Evolutionary conservation across 2,797 vertebrate species (phyloP).

Genomic region (Liasis olivaceus): DNA sequence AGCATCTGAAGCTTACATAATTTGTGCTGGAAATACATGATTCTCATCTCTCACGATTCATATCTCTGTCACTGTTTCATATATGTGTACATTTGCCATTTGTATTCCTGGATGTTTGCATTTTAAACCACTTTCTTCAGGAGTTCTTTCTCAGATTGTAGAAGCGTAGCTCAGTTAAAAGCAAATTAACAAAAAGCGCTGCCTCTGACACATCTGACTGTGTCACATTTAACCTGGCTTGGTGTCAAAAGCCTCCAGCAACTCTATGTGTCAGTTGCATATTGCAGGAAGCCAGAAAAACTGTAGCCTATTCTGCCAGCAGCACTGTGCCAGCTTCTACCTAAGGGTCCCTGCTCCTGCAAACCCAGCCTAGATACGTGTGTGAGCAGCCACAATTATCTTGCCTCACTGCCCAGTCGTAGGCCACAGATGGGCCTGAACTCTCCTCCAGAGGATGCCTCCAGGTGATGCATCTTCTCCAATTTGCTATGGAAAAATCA

Average conservation of each 20-base stretch:
- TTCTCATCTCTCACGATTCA: neutral
- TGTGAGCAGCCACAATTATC: neutral
- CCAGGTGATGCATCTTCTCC: constrained; percentile 15
- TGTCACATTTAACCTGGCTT: neutral
- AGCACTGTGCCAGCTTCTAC: neutral
- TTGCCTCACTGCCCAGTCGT: constrained; percentile 18
- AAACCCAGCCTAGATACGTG: neutral
- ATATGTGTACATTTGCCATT: neutral
- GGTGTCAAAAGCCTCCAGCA: neutral
- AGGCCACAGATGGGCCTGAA: constrained; percentile 30
- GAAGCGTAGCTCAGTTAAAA: neutral
- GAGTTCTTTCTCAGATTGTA: neutral
- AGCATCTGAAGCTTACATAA: neutral
- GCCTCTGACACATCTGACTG: neutral
- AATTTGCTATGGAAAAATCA: constrained; percentile 28
- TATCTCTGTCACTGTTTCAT: neutral
- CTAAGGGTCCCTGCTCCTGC: neutral
- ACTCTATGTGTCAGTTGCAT: neutral
- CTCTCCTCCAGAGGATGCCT: constrained; percentile 16
- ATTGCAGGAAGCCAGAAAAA: neutral
- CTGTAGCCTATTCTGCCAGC: neutral
- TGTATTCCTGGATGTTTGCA: neutral
- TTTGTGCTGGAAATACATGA: neutral
- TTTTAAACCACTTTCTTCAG: neutral
- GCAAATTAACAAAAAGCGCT: neutral